phyloP scores from a whole-genome alignment of 2,888 invertebrate species.

The Tetrapedia diversipes region DNA sequence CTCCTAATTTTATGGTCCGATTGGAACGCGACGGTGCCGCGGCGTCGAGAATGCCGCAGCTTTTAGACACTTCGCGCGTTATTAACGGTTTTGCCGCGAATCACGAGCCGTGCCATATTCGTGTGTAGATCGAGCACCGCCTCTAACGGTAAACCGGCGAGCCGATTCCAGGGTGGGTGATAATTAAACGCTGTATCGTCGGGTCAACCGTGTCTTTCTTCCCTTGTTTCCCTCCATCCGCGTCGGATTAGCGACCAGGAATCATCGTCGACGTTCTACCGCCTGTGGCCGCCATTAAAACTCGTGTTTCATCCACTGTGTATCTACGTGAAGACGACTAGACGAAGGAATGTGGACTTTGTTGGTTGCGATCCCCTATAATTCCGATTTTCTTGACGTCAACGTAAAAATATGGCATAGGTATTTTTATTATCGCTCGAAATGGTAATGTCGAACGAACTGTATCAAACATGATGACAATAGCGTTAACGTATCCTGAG shows the following conservation, averaged over 20 bases:
- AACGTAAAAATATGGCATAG: too few relatives aligned
- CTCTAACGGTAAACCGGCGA: conserved; percentile 60
- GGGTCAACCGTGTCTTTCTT: conserved; percentile 35
- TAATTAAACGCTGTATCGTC: conserved; percentile 56
- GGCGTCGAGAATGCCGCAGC: conserved; percentile 36
- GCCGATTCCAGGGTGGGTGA: conserved; percentile 53
- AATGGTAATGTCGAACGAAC: too few relatives aligned
- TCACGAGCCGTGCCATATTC: conserved; percentile 59
- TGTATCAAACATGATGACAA: too few relatives aligned
- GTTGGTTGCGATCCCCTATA: too few relatives aligned
- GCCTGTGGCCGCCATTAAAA: conserved; percentile 20
- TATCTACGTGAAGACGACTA: too few relatives aligned
- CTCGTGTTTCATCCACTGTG: conserved; percentile 29
- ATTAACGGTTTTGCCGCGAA: conserved; percentile 62
- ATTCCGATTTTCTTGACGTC: too few relatives aligned
- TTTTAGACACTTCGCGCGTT: conserved; percentile 60
- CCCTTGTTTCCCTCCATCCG: background rate
- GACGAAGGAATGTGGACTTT: too few relatives aligned
- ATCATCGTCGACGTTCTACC: background rate
- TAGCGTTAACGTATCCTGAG: too few relatives aligned
- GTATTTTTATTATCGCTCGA: too few relatives aligned
- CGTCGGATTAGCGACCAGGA: conserved; percentile 24
- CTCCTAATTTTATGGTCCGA: conserved; percentile 60
- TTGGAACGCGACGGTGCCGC: conserved; percentile 42
- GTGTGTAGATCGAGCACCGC: conserved; percentile 47